Conservation (phyloP, 2,113 vertebrate genomes). For the Varanus komodoensis region DNA sequence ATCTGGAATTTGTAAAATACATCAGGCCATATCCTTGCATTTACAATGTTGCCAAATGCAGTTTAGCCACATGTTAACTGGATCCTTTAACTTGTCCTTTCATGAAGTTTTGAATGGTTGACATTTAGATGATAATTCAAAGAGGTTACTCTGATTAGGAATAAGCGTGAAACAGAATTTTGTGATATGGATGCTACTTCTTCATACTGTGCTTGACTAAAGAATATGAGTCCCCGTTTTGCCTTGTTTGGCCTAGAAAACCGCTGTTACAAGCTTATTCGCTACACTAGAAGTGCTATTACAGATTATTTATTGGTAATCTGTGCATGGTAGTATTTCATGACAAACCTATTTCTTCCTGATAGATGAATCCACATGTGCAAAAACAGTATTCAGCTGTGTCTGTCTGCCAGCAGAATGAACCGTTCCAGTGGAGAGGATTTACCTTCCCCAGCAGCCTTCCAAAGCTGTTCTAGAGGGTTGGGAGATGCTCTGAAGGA, state of each 20-base stretch:
- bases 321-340: neutral
- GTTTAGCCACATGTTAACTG: neutral
- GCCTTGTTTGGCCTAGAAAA: neutral
- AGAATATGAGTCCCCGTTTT: neutral
- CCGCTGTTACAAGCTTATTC: neutral
- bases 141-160: neutral
- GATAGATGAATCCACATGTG: neutral
- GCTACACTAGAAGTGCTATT: neutral
- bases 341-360: neutral
- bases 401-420: neutral
- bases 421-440: no score
- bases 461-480: no score
- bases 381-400: neutral
- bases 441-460: no score
- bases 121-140: neutral
- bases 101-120: neutral
- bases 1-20: rapidly evolving
- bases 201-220: neutral
- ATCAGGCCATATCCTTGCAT: neutral
- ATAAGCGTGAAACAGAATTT: neutral
- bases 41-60: neutral
- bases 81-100: neutral
- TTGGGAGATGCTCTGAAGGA: no score
- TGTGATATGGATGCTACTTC: neutral
- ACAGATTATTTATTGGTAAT: neutral